Conservation (phyloP, 2,888 invertebrate genomes). For the Eupithecia insigniata region DNA sequence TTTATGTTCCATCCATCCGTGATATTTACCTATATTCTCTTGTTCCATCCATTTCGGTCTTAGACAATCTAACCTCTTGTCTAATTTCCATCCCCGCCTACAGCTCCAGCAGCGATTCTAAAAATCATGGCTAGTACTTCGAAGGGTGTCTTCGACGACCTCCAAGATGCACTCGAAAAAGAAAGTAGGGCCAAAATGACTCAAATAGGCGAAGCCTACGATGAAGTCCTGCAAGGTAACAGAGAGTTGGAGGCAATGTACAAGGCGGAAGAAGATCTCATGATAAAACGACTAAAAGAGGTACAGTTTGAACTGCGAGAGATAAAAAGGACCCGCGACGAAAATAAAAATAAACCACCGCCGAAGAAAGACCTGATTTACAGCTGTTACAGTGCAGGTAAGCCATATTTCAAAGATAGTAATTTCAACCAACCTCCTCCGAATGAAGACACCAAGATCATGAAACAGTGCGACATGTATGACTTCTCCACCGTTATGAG, state of each 20-base stretch:
- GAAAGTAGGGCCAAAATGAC: conserved; percentile 9
- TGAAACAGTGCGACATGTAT: conserved; percentile 65
- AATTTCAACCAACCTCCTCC: conserved; percentile 79
- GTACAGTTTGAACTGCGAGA: not conserved
- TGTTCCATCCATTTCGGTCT: no score
- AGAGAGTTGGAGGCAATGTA: not conserved
- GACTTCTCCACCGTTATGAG: conserved; percentile 77
- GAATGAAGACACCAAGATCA: conserved; percentile 84
- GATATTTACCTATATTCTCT: no score
- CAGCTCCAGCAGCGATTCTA: not conserved
- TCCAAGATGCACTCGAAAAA: conserved; percentile 12
- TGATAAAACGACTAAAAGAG: conserved; percentile 12
- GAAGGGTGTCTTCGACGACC: not conserved
- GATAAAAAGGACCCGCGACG: not conserved
- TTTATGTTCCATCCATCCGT: not conserved
- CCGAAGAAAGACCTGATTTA: conserved; percentile 8
- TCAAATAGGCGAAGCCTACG: conserved; percentile 3
- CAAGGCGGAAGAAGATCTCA: not conserved
- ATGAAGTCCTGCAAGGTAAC: conserved; percentile 16
- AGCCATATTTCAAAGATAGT: conserved; percentile 88
- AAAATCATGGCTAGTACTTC: not conserved
- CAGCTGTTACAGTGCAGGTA: conserved; percentile 55
- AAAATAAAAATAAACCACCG: not conserved
- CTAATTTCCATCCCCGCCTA: not conserved
- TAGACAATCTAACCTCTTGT: no score